Evolutionary conservation across 1,140 invertebrate genomes (phyloP), one percentile per base, ranked within the genome.

Genomic region (Laupala kohalensis): DNA sequence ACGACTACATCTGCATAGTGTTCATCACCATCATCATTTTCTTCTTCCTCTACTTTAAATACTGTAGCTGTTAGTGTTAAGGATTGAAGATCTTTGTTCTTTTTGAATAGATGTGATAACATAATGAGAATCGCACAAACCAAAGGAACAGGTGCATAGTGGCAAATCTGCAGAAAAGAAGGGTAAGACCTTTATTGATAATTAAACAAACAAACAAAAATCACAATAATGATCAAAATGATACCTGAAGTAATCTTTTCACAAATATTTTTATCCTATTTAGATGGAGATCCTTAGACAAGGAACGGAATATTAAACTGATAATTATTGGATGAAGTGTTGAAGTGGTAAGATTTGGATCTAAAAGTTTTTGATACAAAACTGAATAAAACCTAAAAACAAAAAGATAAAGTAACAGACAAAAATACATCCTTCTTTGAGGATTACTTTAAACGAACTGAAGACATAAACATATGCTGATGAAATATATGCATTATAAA

Each of bases 231-330:
- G 69, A 53, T 6, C 13, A 27, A 29, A 5, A 24, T 64, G 19
- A 83, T 74, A 94, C 82, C 82, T 98, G 95, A 53, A 98, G 82
- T 53, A 97, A 80, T 71, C 97, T 82, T 83, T 98, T 99, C 2
- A 96, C 82, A 80, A 98, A 97, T 9, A 94, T 90, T 78, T 88
- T 86, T 0, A 93, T 84, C 71, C 97, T 80, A 19, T 84, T 79
- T 2, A 87, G 78, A 73, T 90, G 87, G 23, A 79, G 81, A 83
- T 99, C 97, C 71, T 86, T 87, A 74, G 89, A 88, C 72, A 99
- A 81, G 19, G 94, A 89, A 77, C 93, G 90, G 79, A 89, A 95
- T 4, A 98, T 80, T 26, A 99, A 85, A 79, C 95, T 96, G 28
- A 98, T 84, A 74, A 98, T 88, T 63, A 95, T 84, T 3, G 93